Evolutionary conservation across 1,140 invertebrate species (phyloP).

Genomic region (Melitaea cinxia): DNA sequence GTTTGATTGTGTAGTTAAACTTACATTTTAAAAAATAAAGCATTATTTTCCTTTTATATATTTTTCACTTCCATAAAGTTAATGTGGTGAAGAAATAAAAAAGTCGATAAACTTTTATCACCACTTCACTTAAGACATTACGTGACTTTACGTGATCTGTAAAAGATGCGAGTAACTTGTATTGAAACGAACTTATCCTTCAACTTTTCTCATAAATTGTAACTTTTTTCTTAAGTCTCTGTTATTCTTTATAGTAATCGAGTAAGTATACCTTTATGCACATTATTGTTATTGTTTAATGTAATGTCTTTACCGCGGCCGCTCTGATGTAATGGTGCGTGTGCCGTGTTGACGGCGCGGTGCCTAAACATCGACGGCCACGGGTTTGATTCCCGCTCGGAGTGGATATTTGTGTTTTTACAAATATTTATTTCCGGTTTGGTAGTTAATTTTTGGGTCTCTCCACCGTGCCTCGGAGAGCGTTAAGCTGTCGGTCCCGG

Average conservation of each 20-base stretch:
- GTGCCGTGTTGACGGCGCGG: no score
- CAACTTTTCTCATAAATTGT: neutral
- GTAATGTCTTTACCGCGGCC: no score
- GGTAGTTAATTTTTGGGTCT: no score
- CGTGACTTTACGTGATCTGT: slow-evolving; percentile 8
- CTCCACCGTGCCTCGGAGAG: no score
- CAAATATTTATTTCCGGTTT: no score
- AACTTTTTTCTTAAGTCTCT: neutral
- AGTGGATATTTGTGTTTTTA: no score
- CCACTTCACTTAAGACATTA: slow-evolving; percentile 26
- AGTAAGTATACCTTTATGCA: no score
- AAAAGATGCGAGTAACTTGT: neutral
- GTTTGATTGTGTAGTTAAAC: neutral
- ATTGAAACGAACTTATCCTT: slow-evolving; percentile 3
- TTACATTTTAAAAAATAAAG: neutral
- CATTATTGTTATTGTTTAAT: no score
- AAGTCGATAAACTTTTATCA: slow-evolving; percentile 24
- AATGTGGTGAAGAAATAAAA: slow-evolving; percentile 21
- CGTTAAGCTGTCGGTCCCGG: no score
- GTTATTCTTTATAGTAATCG: neutral
- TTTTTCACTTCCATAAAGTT: slow-evolving; percentile 23
- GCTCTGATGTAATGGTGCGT: no score
- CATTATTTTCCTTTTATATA: neutral
- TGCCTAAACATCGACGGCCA: no score
- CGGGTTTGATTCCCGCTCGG: no score